Conservation (phyloP, 2,113 vertebrate genomes). For the Pseudorhombus dupliciocellatus region DNA sequence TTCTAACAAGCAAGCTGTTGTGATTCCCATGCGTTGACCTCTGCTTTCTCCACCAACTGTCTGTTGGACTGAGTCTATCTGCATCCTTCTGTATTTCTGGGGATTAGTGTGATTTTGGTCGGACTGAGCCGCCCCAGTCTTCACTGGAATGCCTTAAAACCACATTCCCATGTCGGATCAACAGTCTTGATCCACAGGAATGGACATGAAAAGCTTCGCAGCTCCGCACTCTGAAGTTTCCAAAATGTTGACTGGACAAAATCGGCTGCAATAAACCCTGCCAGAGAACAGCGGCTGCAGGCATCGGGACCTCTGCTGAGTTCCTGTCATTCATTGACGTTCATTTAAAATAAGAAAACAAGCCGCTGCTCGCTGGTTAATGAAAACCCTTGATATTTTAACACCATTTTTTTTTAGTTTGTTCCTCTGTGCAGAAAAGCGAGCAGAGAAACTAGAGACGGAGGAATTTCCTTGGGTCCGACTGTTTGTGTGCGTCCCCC, state of each 20-base stretch:
- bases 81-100: constrained; percentile 27
- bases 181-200: constrained; percentile 62
- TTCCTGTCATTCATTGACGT: not conserved
- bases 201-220: constrained; percentile 54
- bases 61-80: not conserved
- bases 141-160: constrained; percentile 70
- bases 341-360: not conserved
- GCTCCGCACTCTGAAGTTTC: constrained; percentile 19
- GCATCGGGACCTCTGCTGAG: not conserved
- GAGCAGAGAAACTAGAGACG: constrained; percentile 64
- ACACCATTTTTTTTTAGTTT: constrained; percentile 5
- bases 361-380: not conserved
- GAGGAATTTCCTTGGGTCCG: constrained; percentile 66
- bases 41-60: not conserved
- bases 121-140: constrained; percentile 35
- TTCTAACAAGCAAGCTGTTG: not conserved
- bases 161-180: constrained; percentile 71
- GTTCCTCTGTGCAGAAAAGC: constrained; percentile 13
- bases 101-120: constrained; percentile 47
- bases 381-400: not conserved
- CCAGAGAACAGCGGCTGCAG: not conserved
- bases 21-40: not conserved
- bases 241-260: constrained; percentile 27
- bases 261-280: not conserved
- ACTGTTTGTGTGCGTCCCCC: constrained; percentile 54